These are phyloP conservation scores for Mycalesis mineus DNA, from an alignment of 2,888 invertebrate genomes.

Conservation along the genomic window DNA sequence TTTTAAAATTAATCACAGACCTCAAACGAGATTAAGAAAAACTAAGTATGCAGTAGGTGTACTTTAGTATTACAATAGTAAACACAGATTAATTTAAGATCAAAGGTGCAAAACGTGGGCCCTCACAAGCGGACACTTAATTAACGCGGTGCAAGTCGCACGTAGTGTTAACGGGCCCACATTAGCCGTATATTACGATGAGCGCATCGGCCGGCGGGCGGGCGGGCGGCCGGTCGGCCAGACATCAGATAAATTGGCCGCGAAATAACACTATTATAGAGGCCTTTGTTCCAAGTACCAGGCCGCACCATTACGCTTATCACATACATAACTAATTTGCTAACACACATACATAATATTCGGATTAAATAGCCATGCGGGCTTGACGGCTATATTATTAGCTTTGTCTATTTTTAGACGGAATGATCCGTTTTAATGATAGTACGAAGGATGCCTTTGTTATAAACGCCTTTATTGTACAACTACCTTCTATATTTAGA, in stretches of 20 bases:
- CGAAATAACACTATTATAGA: constrained; percentile 56
- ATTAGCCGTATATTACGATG: background rate
- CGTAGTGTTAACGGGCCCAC: background rate
- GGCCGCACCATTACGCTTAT: constrained; percentile 24
- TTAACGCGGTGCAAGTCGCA: background rate
- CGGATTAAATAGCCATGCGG: background rate
- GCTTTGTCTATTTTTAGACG: too few species aligned
- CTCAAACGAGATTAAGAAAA: too few species aligned
- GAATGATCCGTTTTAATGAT: too few species aligned
- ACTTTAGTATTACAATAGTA: too few species aligned
- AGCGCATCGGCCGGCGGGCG: constrained; percentile 31
- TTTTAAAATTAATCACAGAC: too few species aligned
- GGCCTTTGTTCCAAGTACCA: constrained; percentile 56
- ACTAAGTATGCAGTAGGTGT: too few species aligned
- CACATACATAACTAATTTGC: constrained; percentile 28
- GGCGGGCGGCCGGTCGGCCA: constrained; percentile 37
- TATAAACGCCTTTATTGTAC: too few species aligned
- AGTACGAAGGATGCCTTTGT: too few species aligned
- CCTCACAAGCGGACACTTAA: background rate
- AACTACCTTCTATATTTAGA: too few species aligned
- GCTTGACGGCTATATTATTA: background rate
- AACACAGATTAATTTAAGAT: too few species aligned
- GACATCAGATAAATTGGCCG: constrained; percentile 60
- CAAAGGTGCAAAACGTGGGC: too few species aligned
- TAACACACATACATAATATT: background rate